Percentiles rank a stretch among this genome's conserved stretches.
phyloP scores from a whole-genome alignment of 2,797 vertebrate genomes.

The Sebastes diploproa region DNA sequence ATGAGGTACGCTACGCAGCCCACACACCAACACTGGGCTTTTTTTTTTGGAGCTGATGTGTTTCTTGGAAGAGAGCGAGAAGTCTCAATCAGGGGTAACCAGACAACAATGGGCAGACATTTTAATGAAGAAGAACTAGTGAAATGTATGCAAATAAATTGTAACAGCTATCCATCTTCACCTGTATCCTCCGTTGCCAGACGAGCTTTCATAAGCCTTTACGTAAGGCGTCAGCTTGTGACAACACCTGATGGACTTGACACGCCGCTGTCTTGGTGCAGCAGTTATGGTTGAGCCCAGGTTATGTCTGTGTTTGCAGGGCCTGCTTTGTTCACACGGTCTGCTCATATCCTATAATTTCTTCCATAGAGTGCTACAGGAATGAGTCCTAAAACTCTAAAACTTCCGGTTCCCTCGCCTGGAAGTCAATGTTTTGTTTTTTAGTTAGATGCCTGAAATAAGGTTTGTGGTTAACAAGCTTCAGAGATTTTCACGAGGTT shows the following conservation, averaged over 20 bases:
- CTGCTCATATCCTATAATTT: slow-evolving; percentile 4
- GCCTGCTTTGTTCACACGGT: slow-evolving; percentile 4
- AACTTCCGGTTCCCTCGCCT: too few species aligned
- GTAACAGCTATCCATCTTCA: slow-evolving; percentile 18
- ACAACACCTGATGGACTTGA: slow-evolving; percentile 47
- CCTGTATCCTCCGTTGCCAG: slow-evolving; percentile 39
- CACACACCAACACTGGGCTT: slow-evolving; percentile 32
- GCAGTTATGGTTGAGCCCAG: slow-evolving; percentile 16
- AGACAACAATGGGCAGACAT: slow-evolving; percentile 3
- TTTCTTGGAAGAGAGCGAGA: slow-evolving; percentile 25
- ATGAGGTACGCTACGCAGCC: slow-evolving; percentile 42
- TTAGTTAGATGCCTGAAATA: too few species aligned
- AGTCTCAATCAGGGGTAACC: slow-evolving; percentile 7
- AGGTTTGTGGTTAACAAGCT: too few species aligned
- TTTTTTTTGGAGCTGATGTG: slow-evolving; percentile 17
- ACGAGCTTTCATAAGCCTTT: slow-evolving; percentile 59
- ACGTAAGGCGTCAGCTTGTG: slow-evolving; percentile 50
- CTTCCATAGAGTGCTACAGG: not conserved
- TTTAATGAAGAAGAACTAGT: not conserved
- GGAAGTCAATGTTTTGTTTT: too few species aligned
- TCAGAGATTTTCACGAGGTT: too few species aligned
- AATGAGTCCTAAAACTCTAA: too few species aligned
- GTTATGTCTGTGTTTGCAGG: not conserved
- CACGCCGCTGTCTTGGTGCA: slow-evolving; percentile 20
- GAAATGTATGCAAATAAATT: not conserved